phyloP scores from a whole-genome alignment of 1,140 invertebrate genomes.

The Zaprionus lachaisei region DNA sequence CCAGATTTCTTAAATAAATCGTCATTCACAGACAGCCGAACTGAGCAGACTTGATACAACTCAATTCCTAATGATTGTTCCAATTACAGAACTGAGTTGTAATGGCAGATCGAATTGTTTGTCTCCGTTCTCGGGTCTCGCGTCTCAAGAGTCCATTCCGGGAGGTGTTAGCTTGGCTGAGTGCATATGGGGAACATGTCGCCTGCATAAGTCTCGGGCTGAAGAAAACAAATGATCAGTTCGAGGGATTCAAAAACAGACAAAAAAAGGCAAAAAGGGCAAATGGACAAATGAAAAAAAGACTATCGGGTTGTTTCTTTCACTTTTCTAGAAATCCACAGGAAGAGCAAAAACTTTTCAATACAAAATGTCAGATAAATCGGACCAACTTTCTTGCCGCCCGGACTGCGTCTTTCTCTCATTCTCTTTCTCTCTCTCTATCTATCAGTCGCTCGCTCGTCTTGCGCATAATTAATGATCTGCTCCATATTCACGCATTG shows the following conservation, averaged over 20 bases:
- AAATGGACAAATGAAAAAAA: constrained; percentile 2
- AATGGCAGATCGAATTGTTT: constrained; percentile 66
- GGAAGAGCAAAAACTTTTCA: constrained; percentile 76
- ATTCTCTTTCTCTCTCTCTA: background rate
- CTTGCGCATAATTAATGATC: constrained; percentile 82
- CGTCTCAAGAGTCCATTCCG: constrained; percentile 31
- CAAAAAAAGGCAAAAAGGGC: constrained; percentile 31
- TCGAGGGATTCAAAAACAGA: constrained; percentile 55
- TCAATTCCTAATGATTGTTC: constrained; percentile 56
- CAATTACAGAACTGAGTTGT: constrained; percentile 33
- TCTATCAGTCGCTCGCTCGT: constrained; percentile 21
- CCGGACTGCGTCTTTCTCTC: background rate
- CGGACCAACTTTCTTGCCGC: constrained; percentile 45
- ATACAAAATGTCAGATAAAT: constrained; percentile 80
- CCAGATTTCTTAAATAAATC: background rate
- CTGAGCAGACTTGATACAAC: constrained; percentile 37
- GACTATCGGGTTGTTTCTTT: constrained; percentile 51
- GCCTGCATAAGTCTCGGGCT: constrained; percentile 30
- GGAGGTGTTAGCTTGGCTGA: constrained; percentile 57
- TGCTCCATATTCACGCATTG: constrained; percentile 82
- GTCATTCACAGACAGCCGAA: background rate
- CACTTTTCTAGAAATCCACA: constrained; percentile 77
- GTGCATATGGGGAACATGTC: constrained; percentile 44
- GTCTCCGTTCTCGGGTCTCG: constrained; percentile 12
- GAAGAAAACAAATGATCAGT: constrained; percentile 68